These are phyloP conservation scores for Channallabes apus DNA, from an alignment of 2,797 vertebrate species.

Conservation along the genomic window DNA sequence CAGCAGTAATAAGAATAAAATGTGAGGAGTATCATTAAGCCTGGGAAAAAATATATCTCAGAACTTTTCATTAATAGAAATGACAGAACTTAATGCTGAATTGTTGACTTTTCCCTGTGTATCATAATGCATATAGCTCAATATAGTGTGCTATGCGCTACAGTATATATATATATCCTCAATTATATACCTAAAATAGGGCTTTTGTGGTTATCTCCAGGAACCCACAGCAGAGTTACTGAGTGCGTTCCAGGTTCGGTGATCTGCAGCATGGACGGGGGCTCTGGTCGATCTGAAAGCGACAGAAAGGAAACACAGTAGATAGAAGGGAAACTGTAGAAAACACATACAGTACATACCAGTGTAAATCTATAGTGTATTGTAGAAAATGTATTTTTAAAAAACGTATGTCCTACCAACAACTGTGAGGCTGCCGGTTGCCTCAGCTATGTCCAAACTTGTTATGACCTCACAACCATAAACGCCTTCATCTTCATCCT, in stretches of 20 bases:
- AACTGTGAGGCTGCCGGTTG: conserved; percentile 78
- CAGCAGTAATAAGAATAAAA: not conserved
- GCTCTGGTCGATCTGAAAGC: conserved; percentile 73
- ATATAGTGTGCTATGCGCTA: not conserved
- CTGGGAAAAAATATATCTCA: not conserved
- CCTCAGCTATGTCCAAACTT: conserved; percentile 76
- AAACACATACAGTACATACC: not conserved
- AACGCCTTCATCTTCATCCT: conserved; percentile 77
- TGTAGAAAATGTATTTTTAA: not conserved
- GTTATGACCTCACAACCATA: conserved; percentile 85
- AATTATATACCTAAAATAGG: conserved; percentile 67
- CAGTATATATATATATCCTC: not conserved
- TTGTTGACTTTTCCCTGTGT: not conserved
- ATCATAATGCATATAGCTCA: not conserved
- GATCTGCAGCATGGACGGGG: conserved; percentile 68
- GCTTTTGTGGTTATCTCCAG: conserved; percentile 78
- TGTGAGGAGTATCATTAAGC: not conserved
- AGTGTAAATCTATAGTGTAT: not conserved
- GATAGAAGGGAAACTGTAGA: not conserved
- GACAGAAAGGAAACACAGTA: not conserved
- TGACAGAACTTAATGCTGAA: not conserved
- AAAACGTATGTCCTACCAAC: conserved; percentile 78
- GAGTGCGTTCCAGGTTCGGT: conserved; percentile 59
- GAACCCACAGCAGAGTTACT: conserved; percentile 73
- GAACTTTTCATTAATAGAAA: not conserved